phyloP scores from a whole-genome alignment of 2,797 vertebrate genomes.

The Bradypus variegatus region DNA sequence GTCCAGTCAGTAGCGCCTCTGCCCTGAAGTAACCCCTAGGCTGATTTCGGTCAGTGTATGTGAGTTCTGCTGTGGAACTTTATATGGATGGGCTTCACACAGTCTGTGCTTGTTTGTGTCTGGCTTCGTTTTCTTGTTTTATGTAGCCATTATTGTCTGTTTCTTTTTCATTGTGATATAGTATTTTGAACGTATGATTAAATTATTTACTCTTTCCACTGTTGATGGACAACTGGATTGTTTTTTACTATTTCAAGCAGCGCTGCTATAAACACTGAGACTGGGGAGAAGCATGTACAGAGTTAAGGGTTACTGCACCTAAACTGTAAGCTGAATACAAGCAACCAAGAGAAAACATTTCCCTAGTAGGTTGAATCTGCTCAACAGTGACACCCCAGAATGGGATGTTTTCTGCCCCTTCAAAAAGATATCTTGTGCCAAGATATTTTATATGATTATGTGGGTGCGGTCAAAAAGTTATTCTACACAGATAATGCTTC shows the following conservation, averaged over 20 bases:
- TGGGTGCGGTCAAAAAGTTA: neutral
- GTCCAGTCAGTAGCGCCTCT: neutral
- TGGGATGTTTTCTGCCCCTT: neutral
- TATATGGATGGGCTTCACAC: neutral
- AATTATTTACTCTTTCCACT: neutral
- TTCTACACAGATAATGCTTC: neutral
- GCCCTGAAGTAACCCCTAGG: neutral
- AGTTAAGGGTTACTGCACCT: neutral
- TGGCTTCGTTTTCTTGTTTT: neutral
- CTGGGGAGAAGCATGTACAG: neutral
- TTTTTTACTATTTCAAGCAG: neutral
- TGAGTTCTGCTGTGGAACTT: neutral
- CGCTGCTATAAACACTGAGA: neutral
- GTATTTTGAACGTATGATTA: neutral
- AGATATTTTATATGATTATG: neutral
- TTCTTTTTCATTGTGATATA: neutral
- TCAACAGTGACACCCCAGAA: neutral
- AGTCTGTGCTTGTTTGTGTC: neutral
- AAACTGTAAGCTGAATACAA: neutral
- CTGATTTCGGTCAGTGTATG: neutral
- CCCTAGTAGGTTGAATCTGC: neutral
- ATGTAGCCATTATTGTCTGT: neutral
- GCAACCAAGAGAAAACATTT: neutral
- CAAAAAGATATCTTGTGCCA: neutral
- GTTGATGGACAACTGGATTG: neutral